phyloP scores from a whole-genome alignment of 2,113 vertebrate species.

The Passerina amoena region DNA sequence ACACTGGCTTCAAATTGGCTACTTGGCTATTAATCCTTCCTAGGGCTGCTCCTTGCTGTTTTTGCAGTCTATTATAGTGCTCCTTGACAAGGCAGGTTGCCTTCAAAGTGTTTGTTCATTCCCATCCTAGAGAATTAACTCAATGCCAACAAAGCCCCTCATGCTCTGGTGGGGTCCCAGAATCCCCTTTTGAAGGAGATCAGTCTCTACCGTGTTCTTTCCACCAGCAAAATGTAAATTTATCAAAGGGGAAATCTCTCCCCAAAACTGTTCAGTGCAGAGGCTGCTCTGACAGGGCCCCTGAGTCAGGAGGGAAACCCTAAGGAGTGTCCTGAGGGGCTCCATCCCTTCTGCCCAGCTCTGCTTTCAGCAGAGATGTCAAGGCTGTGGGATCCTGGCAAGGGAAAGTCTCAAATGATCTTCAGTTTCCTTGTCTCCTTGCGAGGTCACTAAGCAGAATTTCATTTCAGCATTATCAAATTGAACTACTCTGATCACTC shows the following conservation, averaged over 20 bases:
- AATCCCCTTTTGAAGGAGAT: neutral
- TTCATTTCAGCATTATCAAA: constrained; percentile 11
- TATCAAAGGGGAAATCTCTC: neutral
- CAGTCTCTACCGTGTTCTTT: neutral
- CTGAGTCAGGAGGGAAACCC: neutral
- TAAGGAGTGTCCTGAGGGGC: neutral
- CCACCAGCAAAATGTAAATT: neutral
- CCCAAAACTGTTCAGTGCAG: neutral
- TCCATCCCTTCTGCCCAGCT: neutral
- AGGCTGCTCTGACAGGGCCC: neutral
- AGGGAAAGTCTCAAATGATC: neutral
- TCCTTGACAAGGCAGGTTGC: neutral
- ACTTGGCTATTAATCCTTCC: neutral
- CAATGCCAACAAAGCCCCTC: neutral
- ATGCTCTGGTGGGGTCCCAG: neutral
- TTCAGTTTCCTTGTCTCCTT: constrained; percentile 3
- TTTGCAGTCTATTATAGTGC: neutral
- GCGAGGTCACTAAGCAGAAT: neutral
- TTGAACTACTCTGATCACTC: neutral
- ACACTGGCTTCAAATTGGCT: neutral
- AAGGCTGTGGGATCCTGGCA: neutral
- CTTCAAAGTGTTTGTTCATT: neutral
- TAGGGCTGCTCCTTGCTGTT: accelerated
- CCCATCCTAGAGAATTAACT: neutral
- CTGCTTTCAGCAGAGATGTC: neutral